Evolutionary conservation across 2,797 vertebrate genomes (phyloP).

Genomic region (Semaprochilodus insignis): DNA sequence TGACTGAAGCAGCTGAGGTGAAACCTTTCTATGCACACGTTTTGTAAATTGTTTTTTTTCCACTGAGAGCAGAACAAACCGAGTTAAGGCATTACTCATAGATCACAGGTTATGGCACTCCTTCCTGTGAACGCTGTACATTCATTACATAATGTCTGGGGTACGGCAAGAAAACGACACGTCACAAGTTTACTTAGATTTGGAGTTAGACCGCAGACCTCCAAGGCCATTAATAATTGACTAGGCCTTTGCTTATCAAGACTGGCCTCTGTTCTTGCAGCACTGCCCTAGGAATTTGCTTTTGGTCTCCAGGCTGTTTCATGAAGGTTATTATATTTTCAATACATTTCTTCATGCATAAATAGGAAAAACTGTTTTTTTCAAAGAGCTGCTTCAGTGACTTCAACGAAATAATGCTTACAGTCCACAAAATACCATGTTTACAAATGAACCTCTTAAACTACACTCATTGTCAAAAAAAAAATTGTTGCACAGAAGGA

Average conservation of each 20-base stretch:
- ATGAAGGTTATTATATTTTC: neutral
- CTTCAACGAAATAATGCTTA: too few species aligned
- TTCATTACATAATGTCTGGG: neutral
- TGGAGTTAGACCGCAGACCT: slow-evolving; percentile 10
- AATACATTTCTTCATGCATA: too few species aligned
- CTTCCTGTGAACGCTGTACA: slow-evolving; percentile 14
- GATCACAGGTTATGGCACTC: slow-evolving; percentile 35
- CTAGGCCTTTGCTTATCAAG: slow-evolving; percentile 19
- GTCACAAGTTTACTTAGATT: slow-evolving; percentile 1
- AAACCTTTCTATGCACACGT: slow-evolving; percentile 34
- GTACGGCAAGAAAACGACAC: neutral
- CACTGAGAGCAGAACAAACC: slow-evolving; percentile 9
- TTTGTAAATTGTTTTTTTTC: slow-evolving; percentile 42
- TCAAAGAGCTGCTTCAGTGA: too few species aligned
- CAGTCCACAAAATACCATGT: too few species aligned
- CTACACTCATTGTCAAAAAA: too few species aligned
- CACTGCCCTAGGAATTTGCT: neutral
- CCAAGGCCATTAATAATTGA: slow-evolving; percentile 13
- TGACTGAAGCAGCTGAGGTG: slow-evolving; percentile 14
- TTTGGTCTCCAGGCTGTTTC: neutral
- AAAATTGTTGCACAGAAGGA: too few species aligned
- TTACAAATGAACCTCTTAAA: too few species aligned
- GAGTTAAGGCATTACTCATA: slow-evolving; percentile 35
- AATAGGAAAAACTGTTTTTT: too few species aligned
- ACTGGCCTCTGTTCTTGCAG: neutral